phyloP scores from a whole-genome alignment of 2,113 vertebrate genomes.

The Psilopogon haemacephalus region DNA sequence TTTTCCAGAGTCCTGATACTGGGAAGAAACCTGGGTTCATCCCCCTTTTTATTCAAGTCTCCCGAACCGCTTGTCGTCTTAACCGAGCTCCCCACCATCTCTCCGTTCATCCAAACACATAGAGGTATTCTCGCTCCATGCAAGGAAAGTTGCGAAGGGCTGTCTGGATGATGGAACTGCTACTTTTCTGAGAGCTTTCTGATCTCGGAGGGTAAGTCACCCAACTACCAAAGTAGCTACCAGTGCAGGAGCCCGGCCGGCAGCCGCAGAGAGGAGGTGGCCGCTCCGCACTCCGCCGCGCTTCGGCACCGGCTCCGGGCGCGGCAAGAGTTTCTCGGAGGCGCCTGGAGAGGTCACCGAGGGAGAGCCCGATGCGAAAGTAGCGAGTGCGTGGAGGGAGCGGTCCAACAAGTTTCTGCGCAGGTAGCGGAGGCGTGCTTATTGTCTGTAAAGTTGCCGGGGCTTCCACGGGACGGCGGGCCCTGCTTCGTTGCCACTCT shows the following conservation, averaged over 20 bases:
- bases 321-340: background rate
- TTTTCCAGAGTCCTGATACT: conserved; percentile 67
- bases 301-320: background rate
- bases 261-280: background rate
- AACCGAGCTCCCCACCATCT: background rate
- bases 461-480: background rate
- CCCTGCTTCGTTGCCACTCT: background rate
- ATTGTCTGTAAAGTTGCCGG: conserved; percentile 29
- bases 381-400: background rate
- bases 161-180: conserved; percentile 69
- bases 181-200: conserved; percentile 67
- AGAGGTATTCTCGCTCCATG: background rate
- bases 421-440: background rate
- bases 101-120: background rate
- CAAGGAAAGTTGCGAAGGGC: conserved; percentile 84
- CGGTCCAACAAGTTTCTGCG: conserved; percentile 71
- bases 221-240: background rate
- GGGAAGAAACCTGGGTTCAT: conserved; percentile 47
- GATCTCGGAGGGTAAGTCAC: conserved; percentile 68
- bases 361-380: background rate
- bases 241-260: background rate
- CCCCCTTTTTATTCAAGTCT: conserved; percentile 5
- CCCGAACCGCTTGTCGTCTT: conserved; percentile 5
- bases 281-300: background rate
- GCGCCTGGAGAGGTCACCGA: background rate